Evolutionary conservation across 2,797 vertebrate genomes (phyloP), one percentile per base, ranked within the genome.

Genomic region (Loriculus beryllinus): DNA sequence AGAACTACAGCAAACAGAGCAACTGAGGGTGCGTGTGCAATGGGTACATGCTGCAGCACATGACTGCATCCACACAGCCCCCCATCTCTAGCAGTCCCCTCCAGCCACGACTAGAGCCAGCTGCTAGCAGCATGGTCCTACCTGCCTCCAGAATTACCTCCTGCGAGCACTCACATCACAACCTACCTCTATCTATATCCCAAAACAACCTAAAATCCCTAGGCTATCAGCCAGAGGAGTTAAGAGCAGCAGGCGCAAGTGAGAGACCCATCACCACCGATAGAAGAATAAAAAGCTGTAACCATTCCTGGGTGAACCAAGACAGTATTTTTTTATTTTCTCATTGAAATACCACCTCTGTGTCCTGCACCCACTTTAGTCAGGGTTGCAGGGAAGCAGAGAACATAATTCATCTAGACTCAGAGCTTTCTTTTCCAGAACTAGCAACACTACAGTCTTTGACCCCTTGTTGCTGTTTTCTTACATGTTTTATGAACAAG

Each of bases 231-330:
- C 37, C 6, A 2, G 54, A 57, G 33, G 22, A 33, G 33, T 35
- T 23, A 57, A 35, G 14, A 57, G 33, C 33, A 23, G 5, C 3
- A 20, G 37, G 40, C 0, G 0, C 15, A 40, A 39, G 39, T 10
- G 28, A 26, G 21, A 63, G 9, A 64, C 25, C n/a, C 29, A 8
- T 51, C 25, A 0, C 21, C 3, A 0, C 20, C 1, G 0, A 20
- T 1, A 40, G 35, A 16, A 67, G 68, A 67, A 48, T 42, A 42
- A 67, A 67, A 54, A 62, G 48, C 16, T 60, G 23, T 56, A 48
- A 29, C 62, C 28, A 2, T 7, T 16, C 22, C 35, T 22, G 62
- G 54, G 9, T 1, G 7, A 80, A 43, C 23, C 28, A 54, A 56
- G 47, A 11, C 9, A 28, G 59, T 3, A 4, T 1, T 16, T 74